A percentile compares a stretch with the other conserved stretches of the same genome.
These are phyloP conservation scores for Hemichromis elongatus DNA, from an alignment of 2,113 vertebrate species.

Conservation along the genomic window DNA sequence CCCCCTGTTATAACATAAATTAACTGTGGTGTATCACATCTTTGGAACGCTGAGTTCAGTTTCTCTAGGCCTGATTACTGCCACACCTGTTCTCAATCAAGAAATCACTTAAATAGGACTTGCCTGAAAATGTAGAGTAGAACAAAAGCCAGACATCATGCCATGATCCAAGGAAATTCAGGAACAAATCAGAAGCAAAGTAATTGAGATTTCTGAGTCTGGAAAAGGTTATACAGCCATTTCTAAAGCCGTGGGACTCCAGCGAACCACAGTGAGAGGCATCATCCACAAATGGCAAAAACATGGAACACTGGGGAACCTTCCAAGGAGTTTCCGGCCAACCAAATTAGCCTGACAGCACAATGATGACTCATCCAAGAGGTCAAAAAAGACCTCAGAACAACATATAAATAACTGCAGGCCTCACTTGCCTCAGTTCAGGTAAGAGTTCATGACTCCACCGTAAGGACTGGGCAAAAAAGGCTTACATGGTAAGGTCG, in stretches of 20 bases:
- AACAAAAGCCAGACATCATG: not conserved
- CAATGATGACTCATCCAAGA: not conserved
- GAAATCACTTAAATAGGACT: not conserved
- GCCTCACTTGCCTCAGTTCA: not conserved
- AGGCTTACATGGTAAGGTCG: not conserved
- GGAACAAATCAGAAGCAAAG: not conserved
- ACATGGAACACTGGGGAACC: not conserved
- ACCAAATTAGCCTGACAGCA: not conserved
- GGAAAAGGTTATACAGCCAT: not conserved
- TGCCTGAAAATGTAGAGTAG: not conserved
- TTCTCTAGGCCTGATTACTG: not conserved
- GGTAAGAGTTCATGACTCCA: not conserved
- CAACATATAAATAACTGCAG: not conserved
- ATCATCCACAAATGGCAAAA: not conserved
- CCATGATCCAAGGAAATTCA: not conserved
- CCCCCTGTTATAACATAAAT: not conserved
- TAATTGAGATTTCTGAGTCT: not conserved
- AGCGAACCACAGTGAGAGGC: not conserved
- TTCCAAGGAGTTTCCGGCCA: not conserved
- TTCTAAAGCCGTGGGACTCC: not conserved
- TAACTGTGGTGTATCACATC: not conserved
- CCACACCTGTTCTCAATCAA: not conserved
- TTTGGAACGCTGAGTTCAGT: not conserved
- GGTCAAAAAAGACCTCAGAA: not conserved
- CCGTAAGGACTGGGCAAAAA: not conserved